Evolutionary conservation across 2,888 invertebrate species (phyloP), one percentile per base, ranked within the genome.

Genomic region (Hydrotaea diabolus): DNA sequence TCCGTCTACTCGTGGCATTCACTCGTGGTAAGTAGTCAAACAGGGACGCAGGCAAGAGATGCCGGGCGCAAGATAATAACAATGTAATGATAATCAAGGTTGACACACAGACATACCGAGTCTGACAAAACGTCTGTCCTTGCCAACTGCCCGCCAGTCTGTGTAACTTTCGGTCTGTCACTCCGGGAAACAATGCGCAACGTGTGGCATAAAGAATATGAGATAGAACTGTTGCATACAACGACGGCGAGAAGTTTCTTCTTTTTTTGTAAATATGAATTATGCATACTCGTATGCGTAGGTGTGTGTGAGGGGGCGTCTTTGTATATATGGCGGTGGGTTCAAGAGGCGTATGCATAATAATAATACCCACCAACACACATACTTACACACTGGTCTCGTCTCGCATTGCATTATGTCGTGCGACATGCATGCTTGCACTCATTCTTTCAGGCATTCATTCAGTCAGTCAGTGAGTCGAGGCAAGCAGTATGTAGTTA

Each of bases 61-160:
- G 64, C 19, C 46, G 73, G 31, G 15, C 71, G 31, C 15, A 74
- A 53, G 59, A 79, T 73, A 73, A 83, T 76, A 76, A 79, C 71
- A 82, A 79, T 72, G 75, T 82, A 69, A 78, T 78, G 75, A 83
- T 76, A 79, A 83, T 76, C 79, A 83, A 83, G 82, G 78, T 73
- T 79, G 82, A 76, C 76, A 79, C 64, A 72, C 71, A 76, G 53
- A 72, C 82, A 82, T 39, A 31, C 57, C 23, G 23, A 57, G 57
- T 59, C 59, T 59, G 59, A 26, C 59, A 31, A 2, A 31, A 31
- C 7, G 15, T 59, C 23, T 26, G 59, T 59, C 59, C 59, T 59
- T 59, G 4, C 26, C 9, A 23, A 3, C 59, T 59, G 59, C 11
- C 23, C 59, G 23, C 13, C 26, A 15, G 59, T 59, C 59, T 59